Conservation (phyloP, 2,797 vertebrate species). For the Adelosebastes latens region DNA sequence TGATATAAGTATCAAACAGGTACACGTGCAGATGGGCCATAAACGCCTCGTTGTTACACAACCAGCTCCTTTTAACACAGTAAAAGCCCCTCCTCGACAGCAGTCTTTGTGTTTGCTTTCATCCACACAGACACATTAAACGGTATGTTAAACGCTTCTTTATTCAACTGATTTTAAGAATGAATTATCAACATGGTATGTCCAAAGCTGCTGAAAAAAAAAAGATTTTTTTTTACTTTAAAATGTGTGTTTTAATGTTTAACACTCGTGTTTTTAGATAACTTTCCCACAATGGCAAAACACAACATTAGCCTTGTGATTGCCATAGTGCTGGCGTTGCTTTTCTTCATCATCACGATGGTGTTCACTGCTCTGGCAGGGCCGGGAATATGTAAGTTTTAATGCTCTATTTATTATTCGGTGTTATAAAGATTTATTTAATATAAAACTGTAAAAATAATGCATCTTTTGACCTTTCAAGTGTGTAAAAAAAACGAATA, state of each 20-base stretch:
- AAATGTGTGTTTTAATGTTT: not conserved
- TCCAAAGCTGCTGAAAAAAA: not conserved
- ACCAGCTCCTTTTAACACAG: not conserved
- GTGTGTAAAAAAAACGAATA: not conserved
- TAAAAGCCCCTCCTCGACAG: not conserved
- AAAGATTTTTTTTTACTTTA: not conserved
- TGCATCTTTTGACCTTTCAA: not conserved
- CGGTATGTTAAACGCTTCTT: not conserved
- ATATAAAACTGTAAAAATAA: not conserved
- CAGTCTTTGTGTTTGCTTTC: not conserved
- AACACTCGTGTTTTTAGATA: constrained; percentile 9
- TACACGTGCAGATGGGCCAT: constrained; percentile 44
- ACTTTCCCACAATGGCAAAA: constrained; percentile 47
- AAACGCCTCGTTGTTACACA: constrained; percentile 52
- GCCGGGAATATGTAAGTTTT: constrained; percentile 40
- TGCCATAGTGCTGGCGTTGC: constrained; percentile 42
- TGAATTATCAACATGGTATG: not conserved
- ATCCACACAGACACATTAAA: not conserved
- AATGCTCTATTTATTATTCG: not conserved
- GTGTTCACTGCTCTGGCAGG: constrained; percentile 60
- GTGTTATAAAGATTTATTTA: not conserved
- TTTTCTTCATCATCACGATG: constrained; percentile 61
- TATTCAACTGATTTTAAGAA: not conserved
- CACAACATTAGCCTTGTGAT: constrained; percentile 42
- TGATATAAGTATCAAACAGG: constrained; percentile 4